These are phyloP conservation scores for Drosophila merina DNA, from an alignment of 2,888 invertebrate species.

Conservation along the genomic window DNA sequence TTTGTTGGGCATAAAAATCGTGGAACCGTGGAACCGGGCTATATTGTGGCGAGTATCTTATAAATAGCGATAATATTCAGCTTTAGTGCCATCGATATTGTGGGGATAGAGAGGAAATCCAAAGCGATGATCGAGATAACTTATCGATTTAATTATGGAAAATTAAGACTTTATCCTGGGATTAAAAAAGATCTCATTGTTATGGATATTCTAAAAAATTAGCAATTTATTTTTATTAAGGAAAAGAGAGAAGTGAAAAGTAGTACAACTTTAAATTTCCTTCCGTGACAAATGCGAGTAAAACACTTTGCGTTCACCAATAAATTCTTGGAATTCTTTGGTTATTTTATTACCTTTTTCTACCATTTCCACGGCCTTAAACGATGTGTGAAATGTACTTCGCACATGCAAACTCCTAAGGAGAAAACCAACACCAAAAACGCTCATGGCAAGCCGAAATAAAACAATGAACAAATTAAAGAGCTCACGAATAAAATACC, in stretches of 20 bases:
- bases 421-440: conserved; percentile 2
- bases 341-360: background rate
- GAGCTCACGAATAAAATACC: conserved; percentile 16
- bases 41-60: conserved; percentile 26
- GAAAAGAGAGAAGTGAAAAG: background rate
- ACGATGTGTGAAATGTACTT: conserved; percentile 10
- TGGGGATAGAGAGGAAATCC: conserved; percentile 4
- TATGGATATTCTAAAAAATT: background rate
- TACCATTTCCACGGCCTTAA: background rate
- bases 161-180: conserved; percentile 19
- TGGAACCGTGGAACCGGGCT: background rate
- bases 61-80: conserved; percentile 52
- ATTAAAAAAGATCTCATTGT: conserved; percentile 10
- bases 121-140: conserved; percentile 6
- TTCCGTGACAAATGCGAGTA: background rate
- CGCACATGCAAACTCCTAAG: conserved; percentile 28
- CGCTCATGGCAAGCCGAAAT: conserved; percentile 3
- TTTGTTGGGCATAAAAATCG: conserved; percentile 6
- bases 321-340: conserved; percentile 1
- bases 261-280: background rate
- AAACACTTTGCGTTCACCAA: background rate
- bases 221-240: background rate
- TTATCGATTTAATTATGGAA: conserved; percentile 17
- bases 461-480: conserved; percentile 7
- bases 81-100: conserved; percentile 44